These are phyloP conservation scores for Anthopleura xanthogrammica DNA, from an alignment of 92 coral and sea anemone species.

Conservation along the genomic window DNA sequence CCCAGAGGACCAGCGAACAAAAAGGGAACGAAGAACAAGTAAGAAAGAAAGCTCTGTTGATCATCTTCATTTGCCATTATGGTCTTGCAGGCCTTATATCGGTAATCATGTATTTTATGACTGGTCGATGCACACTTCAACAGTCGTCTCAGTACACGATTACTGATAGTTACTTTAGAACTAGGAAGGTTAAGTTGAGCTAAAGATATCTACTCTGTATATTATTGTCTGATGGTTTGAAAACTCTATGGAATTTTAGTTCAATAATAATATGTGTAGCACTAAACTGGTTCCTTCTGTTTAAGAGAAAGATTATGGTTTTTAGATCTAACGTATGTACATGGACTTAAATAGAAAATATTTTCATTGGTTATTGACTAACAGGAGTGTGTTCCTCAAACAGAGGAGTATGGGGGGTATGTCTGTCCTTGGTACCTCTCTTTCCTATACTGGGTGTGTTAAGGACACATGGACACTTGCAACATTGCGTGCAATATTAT, in stretches of 20 bases:
- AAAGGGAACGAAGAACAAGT: slow-evolving; percentile 68
- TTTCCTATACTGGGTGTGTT: too few relatives aligned
- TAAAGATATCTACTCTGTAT: neutral
- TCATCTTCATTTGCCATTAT: slow-evolving; percentile 13
- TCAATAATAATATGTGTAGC: neutral
- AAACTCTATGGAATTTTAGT: neutral
- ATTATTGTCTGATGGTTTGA: slow-evolving; percentile 5
- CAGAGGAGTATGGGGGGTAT: too few relatives aligned
- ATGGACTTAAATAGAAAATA: neutral
- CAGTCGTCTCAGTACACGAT: neutral
- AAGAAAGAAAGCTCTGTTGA: slow-evolving; percentile 1
- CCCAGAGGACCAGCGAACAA: slow-evolving; percentile 95
- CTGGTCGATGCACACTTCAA: too few relatives aligned
- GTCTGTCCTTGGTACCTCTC: too few relatives aligned
- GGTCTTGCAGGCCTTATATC: neutral
- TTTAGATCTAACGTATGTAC: neutral
- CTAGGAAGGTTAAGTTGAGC: neutral
- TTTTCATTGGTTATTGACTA: too few relatives aligned
- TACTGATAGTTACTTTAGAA: neutral
- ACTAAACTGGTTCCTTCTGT: neutral
- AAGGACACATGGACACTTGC: too few relatives aligned
- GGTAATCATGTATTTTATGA: too few relatives aligned
- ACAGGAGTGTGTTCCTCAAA: too few relatives aligned
- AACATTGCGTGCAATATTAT: too few relatives aligned
- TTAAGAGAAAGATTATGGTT: neutral